phyloP scores from a whole-genome alignment of 1,140 invertebrate species.

The Sitophilus oryzae region DNA sequence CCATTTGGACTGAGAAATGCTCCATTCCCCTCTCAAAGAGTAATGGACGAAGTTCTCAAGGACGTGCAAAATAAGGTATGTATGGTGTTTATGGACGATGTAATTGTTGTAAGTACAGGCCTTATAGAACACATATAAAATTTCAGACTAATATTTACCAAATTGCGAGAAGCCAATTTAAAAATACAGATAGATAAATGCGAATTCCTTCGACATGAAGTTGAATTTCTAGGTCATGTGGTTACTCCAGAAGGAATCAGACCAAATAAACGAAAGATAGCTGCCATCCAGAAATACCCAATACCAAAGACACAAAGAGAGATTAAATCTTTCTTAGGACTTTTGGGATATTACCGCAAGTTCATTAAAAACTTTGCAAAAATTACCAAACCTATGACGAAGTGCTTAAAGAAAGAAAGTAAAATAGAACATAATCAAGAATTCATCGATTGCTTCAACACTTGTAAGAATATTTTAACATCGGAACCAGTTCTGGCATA shows the following conservation, averaged over 20 bases:
- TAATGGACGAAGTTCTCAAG: conserved; percentile 18
- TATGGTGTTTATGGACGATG: conserved; percentile 39
- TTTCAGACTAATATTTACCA: conserved; percentile 34
- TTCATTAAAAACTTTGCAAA: conserved; percentile 32
- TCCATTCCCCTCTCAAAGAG: no score
- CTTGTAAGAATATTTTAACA: conserved; percentile 7
- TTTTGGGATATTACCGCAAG: conserved; percentile 28
- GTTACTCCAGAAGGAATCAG: conserved; percentile 12
- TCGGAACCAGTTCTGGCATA: no score
- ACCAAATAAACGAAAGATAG: conserved; percentile 16
- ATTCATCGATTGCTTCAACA: conserved; percentile 13
- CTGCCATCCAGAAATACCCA: conserved; percentile 28
- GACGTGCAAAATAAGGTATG: no score
- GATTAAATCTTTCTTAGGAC: conserved; percentile 21
- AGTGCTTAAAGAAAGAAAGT: conserved; percentile 11
- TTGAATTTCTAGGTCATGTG: conserved; percentile 24
- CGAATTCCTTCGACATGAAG: no score
- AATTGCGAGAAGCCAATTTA: conserved; percentile 23
- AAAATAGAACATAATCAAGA: conserved; percentile 11
- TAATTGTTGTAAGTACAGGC: conserved; percentile 34
- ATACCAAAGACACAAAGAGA: conserved; percentile 36
- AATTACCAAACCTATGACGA: conserved; percentile 25
- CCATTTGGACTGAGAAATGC: no score
- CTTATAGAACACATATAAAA: conserved; percentile 37
- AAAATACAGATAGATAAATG: conserved; percentile 27